phyloP scores from a whole-genome alignment of 2,113 vertebrate species.

The Mormyrus iriodes region DNA sequence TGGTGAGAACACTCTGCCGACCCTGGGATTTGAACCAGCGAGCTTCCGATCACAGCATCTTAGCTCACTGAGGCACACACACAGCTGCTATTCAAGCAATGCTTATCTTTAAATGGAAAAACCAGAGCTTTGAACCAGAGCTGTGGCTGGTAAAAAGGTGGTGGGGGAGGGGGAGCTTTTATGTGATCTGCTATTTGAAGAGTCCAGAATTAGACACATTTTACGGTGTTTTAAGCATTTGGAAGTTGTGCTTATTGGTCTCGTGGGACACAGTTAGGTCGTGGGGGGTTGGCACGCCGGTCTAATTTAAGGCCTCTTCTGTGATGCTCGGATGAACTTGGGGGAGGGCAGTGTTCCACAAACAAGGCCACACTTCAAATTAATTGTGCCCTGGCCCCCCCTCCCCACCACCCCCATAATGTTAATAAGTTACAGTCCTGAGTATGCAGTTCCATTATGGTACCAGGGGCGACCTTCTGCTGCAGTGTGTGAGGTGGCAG shows the following conservation, averaged over 20 bases:
- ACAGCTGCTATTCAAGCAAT: neutral
- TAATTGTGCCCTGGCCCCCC: neutral
- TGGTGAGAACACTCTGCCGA: neutral
- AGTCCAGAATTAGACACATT: neutral
- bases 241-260: neutral
- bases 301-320: neutral
- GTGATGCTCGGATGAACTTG: neutral
- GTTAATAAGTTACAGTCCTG: neutral
- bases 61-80: neutral
- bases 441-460: neutral
- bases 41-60: neutral
- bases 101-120: neutral
- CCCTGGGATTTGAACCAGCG: neutral
- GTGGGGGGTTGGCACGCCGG: neutral
- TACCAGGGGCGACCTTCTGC: neutral
- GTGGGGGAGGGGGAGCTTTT: neutral
- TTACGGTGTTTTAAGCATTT: conserved; percentile 2
- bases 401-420: neutral
- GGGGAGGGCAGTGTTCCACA: neutral
- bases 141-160: neutral
- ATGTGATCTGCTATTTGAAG: neutral
- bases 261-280: neutral
- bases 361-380: neutral
- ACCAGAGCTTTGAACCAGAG: neutral
- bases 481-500: neutral